phyloP scores from a whole-genome alignment of 2,797 vertebrate genomes.

The Hydrolagus colliei region DNA sequence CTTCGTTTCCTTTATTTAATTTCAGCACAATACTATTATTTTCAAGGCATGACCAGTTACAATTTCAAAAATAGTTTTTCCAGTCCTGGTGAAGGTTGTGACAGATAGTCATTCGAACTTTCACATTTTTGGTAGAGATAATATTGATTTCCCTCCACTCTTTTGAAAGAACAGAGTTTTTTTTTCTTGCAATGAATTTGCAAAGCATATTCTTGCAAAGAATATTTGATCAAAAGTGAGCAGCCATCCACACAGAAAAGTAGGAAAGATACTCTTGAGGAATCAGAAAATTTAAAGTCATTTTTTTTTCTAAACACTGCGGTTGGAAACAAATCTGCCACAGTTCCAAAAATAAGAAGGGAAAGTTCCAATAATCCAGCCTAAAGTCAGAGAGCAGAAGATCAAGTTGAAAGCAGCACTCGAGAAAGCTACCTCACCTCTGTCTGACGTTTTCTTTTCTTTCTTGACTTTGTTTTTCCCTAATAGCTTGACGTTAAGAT shows the following conservation, averaged over 20 bases:
- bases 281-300: background rate
- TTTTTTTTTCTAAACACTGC: background rate
- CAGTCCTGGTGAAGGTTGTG: background rate
- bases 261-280: constrained; percentile 4
- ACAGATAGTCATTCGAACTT: background rate
- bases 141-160: background rate
- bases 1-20: too few species aligned
- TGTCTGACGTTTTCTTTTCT: constrained; percentile 51
- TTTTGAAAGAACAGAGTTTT: background rate
- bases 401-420: constrained; percentile 16
- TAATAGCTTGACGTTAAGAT: constrained; percentile 12
- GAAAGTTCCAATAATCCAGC: background rate
- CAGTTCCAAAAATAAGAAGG: constrained; percentile 3
- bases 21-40: too few species aligned
- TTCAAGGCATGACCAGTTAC: background rate
- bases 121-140: background rate
- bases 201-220: background rate
- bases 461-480: constrained; percentile 36
- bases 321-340: constrained; percentile 39
- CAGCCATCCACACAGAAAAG: background rate
- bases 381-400: background rate
- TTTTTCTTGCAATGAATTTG: background rate
- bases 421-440: constrained; percentile 55
- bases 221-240: background rate
- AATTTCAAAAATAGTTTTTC: background rate